phyloP scores from a whole-genome alignment of 2,888 invertebrate species.

The Lagria hirta region DNA sequence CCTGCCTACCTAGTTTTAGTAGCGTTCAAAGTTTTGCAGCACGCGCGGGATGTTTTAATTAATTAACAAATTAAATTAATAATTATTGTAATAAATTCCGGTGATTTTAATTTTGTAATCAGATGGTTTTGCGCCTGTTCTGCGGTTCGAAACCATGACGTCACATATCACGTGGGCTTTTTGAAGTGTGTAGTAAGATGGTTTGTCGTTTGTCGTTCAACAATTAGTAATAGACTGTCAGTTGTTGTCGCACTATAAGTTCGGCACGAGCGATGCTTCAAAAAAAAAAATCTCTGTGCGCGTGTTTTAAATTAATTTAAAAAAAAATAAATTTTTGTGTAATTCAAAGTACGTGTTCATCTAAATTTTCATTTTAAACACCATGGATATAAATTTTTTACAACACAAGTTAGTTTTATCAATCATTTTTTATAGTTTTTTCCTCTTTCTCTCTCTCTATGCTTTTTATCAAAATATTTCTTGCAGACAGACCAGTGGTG shows the following conservation, averaged over 20 bases:
- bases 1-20: no score
- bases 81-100: no score
- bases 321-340: slow-evolving; percentile 11
- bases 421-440: slow-evolving; percentile 28
- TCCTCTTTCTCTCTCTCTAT: no score
- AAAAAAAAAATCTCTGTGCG: slow-evolving; percentile 29
- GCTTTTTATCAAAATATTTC: no score
- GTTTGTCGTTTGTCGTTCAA: slow-evolving; percentile 30
- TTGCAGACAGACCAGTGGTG: slow-evolving; percentile 22
- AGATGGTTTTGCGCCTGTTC: not conserved
- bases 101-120: no score
- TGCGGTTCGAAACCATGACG: slow-evolving; percentile 18
- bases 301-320: slow-evolving; percentile 5
- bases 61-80: no score
- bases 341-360: slow-evolving; percentile 25
- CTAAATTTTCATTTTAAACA: slow-evolving; percentile 19
- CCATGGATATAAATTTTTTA: slow-evolving; percentile 44
- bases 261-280: slow-evolving; percentile 27
- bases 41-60: no score
- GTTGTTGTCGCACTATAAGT: slow-evolving; percentile 36
- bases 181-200: slow-evolving; percentile 31
- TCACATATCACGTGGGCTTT: slow-evolving; percentile 16
- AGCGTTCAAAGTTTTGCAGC: no score
- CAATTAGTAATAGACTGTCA: slow-evolving; percentile 36
- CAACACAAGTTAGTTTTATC: slow-evolving; percentile 45